Evolutionary conservation across 2,888 invertebrate genomes (phyloP), one percentile per base, ranked within the genome.

Genomic region (Anorthoa munda): DNA sequence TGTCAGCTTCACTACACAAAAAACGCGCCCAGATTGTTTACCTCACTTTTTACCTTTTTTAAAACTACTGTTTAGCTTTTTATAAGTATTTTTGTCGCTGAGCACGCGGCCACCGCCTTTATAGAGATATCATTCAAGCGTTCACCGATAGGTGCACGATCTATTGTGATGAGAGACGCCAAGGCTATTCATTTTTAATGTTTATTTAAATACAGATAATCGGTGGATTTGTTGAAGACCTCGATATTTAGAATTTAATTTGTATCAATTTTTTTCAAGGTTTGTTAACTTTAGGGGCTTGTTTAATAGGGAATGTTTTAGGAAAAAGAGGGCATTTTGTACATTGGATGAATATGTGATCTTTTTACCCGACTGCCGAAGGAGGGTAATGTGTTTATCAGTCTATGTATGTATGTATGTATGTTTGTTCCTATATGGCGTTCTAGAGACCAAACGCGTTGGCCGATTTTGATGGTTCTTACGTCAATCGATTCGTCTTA

Each of bases 41-140:
- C 95, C 94, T 94, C 95, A 95, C 93, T 95, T 96, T 96, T 95
- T 95, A 95, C 92, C 91, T 95, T 96, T 95, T 95, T 93, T 94
- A 89, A 91, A 94, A 94, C 93, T 93, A 91, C 92, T 93, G 93
- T 94, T 93, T 90, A 89, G 88, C 89, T 94, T 95, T 95, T 95
- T 95, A 90, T 91, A 89, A 85, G 91, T 93, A 94, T 94, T 95
- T 95, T 93, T 91, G 94, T 93, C 93, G 93, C 86, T 86, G 92
- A 93, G 93, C 95, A 93, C 94, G 95, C 94, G 94, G 94, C 95
- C 79, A 86, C 89, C 88, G 90, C 91, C 92, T 93, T 93, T 95
- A 92, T 91, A 92, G 86, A 89, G 87, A 87, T 89, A 90, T 93
- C 95, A 93, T 90, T 95, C 92, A 93, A 93, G 93, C 95, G 95